phyloP scores from a whole-genome alignment of 2,888 invertebrate species.

The Ephialtes manifestator region DNA sequence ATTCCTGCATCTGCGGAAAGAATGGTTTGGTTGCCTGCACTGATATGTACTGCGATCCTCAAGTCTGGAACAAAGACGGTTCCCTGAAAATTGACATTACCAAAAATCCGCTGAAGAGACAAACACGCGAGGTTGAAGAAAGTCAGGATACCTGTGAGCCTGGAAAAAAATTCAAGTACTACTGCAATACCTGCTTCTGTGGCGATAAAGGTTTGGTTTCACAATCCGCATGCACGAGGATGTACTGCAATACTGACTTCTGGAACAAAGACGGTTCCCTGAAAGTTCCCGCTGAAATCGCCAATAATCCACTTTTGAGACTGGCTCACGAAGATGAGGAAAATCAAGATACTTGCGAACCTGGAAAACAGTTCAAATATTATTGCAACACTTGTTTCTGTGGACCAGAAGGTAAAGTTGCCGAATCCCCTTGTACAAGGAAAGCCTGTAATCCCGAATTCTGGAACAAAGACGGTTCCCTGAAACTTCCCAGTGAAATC shows the following conservation, averaged over 20 bases:
- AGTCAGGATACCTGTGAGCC: background rate
- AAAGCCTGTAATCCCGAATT: conserved; percentile 60
- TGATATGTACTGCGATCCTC: too few species aligned
- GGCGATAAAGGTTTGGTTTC: background rate
- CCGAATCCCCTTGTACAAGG: conserved; percentile 86
- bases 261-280: conserved; percentile 47
- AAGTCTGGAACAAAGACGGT: too few species aligned
- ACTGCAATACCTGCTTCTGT: background rate
- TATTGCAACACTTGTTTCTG: conserved; percentile 69
- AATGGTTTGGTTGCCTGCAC: too few species aligned
- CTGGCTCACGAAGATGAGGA: conserved; percentile 74
- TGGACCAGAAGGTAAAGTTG: conserved; percentile 85
- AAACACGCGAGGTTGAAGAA: conserved; percentile 74
- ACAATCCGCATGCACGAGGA: conserved; percentile 69
- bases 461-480: background rate
- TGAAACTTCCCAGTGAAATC: background rate
- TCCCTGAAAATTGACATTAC: background rate
- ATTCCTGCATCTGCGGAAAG: background rate
- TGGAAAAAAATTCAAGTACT: background rate
- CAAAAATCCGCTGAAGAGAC: conserved; percentile 80
- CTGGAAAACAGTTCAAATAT: background rate
- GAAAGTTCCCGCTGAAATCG: background rate
- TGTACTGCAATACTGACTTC: conserved; percentile 38
- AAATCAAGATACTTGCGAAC: background rate
- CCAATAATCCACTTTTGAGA: conserved; percentile 80